Conservation (phyloP, 37 sponge, comb jelly and placozoan species). For the Halisarca cf. caerulea region DNA sequence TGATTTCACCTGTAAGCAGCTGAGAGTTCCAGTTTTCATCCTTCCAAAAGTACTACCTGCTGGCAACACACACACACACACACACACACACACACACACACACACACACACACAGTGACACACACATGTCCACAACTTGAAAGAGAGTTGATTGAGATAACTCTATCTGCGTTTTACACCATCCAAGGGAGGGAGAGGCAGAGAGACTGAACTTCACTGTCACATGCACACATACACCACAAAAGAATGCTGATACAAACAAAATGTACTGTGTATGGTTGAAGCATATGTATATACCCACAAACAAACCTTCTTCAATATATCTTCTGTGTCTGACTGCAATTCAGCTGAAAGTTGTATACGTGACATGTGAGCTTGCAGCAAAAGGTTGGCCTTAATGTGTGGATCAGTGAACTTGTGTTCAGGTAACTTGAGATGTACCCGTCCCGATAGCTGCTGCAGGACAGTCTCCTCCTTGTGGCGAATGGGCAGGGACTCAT, state of each 20-base stretch:
- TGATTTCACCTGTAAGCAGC: no score
- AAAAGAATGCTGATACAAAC: no score
- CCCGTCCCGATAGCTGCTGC: conserved; percentile 80
- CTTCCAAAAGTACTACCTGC: no score
- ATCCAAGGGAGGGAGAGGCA: no score
- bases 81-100: conserved; percentile 7
- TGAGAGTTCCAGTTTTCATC: no score
- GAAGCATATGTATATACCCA: no score
- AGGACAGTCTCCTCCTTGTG: conserved; percentile 94
- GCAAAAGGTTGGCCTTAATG: conserved; percentile 91
- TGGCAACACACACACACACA: background rate
- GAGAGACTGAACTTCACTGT: no score
- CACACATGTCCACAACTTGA: background rate
- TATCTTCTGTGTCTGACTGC: conserved; percentile 94
- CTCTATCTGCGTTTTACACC: background rate
- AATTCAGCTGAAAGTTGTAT: conserved; percentile 93
- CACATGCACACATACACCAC: no score
- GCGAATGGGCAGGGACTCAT: conserved; percentile 84
- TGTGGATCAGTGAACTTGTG: conserved; percentile 89
- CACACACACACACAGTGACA: background rate
- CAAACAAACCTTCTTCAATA: conserved; percentile 91
- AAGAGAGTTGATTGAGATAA: background rate
- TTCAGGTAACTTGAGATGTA: conserved; percentile 89
- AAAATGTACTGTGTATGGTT: no score
- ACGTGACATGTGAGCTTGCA: conserved; percentile 96